Percentiles rank a stretch among this genome's conserved stretches.
Evolutionary conservation across 2,113 vertebrate genomes (phyloP).

Genomic region (Cyphomyrus discorhynchus): DNA sequence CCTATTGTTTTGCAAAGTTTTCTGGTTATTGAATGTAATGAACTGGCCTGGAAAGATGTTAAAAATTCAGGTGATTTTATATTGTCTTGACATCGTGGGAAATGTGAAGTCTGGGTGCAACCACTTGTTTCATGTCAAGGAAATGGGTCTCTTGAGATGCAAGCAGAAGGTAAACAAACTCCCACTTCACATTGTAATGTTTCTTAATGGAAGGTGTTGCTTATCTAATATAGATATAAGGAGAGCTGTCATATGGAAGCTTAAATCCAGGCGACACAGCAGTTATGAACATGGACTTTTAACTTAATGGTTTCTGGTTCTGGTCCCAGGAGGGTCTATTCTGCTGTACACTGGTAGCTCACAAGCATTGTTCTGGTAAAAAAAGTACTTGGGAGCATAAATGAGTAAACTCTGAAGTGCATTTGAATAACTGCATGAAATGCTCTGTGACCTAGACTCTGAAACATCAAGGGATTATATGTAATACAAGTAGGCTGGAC

Average conservation of each 20-base stretch:
- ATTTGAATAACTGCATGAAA: background rate
- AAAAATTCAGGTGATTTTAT: background rate
- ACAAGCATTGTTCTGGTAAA: background rate
- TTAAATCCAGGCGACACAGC: background rate
- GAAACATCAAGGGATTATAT: background rate
- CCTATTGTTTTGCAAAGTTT: background rate
- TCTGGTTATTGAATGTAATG: background rate
- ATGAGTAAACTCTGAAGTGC: background rate
- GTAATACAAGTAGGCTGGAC: slow-evolving; percentile 1
- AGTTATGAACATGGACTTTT: background rate
- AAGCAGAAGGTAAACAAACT: background rate
- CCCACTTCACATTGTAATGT: background rate
- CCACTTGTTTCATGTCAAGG: background rate
- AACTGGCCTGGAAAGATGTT: background rate
- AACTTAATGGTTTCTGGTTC: background rate
- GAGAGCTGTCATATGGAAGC: background rate
- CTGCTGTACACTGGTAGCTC: background rate
- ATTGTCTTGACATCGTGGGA: background rate
- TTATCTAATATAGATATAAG: background rate
- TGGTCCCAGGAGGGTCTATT: background rate
- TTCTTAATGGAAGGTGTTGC: background rate
- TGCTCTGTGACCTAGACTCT: background rate
- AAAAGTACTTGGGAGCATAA: background rate
- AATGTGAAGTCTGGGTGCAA: background rate
- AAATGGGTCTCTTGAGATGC: background rate